A percentile compares a stretch with the other conserved stretches of the same genome.
These are phyloP conservation scores for Sarcoramphus papa DNA, from an alignment of 2,797 vertebrate species.

Conservation along the genomic window DNA sequence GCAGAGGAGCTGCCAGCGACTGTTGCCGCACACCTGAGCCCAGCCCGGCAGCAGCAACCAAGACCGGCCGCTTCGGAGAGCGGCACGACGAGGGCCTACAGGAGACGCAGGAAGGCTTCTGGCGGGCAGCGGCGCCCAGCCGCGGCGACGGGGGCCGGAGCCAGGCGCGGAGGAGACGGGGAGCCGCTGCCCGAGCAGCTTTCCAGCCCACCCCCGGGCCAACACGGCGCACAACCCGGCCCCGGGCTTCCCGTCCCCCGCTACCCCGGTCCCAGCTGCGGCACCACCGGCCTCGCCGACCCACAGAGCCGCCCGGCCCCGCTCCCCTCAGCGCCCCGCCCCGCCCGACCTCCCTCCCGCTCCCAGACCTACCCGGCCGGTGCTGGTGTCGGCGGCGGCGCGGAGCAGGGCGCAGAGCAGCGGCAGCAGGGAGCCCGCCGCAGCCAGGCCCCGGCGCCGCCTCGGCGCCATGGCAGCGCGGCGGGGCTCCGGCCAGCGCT, in stretches of 20 bases:
- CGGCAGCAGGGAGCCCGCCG: background rate
- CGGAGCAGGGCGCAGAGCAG: constrained; percentile 20
- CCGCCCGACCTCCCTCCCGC: background rate
- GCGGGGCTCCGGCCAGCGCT: background rate
- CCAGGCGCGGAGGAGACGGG: background rate
- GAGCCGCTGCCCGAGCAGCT: background rate
- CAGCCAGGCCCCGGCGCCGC: background rate
- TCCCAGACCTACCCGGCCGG: background rate
- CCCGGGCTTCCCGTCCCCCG: background rate
- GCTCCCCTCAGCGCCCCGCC: background rate
- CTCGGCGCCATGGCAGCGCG: background rate
- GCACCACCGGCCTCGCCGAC: background rate
- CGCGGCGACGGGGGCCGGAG: too few species aligned
- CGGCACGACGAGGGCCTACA: background rate
- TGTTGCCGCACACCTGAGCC: background rate
- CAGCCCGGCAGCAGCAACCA: background rate
- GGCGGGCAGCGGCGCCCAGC: background rate
- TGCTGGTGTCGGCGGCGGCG: constrained; percentile 9
- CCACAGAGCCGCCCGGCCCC: background rate
- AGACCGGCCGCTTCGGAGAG: background rate
- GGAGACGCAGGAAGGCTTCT: background rate
- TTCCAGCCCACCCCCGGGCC: background rate
- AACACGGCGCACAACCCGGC: background rate
- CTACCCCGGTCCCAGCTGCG: background rate
- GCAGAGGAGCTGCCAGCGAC: background rate